Base-by-base conservation (phyloP, 2,113 vertebrate genomes). In the Anser cygnoides region DNA sequence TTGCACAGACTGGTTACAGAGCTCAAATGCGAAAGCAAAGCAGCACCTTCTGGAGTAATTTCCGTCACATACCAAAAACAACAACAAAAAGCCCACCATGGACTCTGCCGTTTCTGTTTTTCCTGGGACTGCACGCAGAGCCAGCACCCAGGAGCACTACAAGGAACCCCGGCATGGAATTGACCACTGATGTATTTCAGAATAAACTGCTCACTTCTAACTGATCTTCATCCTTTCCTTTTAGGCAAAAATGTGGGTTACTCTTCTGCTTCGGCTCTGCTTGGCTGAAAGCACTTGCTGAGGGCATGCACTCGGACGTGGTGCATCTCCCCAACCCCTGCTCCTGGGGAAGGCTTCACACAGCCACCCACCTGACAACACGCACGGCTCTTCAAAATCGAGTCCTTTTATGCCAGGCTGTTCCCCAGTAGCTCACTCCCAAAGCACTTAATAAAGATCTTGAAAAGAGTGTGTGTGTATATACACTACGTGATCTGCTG, bases 261-360 rank as follows among this genome's bases (percentile, higher is more conserved):
- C 8, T 46, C 29, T 25, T 59, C 39, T 26, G 8, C 14, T 52
- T 46, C 11, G 8, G 28, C 58, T 3, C 19, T 7, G 6, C 29
- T 6, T 49, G 31, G 39, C 22, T 62, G 33, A 8, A 62, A 61
- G 79, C 41, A 5, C 33, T 33, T 10, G 31, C 50, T 44, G 46
- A 21, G 26, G 22, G 11, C 0, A 0, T 5, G 26, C 41, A 4
- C 35, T 28, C 5, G 4, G 41, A 33, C 1, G 0, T 0, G 4
- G 43, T 6, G 3, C 54, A 39, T 35, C 55, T 2, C 4, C 11
- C 13, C 33, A 39, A 39, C 39, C 57, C 50, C 39, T 43, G 33
- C 17, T 4, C n/a, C 22, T 41, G 12, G 15, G 58, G 41, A 73
- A 58, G 14, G 6, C 16, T 86, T 41, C 35, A 3, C 13, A 9